Evolutionary conservation across 2,113 vertebrate species (phyloP), one percentile per base, ranked within the genome.

Genomic region (Limnothrissa miodon): DNA sequence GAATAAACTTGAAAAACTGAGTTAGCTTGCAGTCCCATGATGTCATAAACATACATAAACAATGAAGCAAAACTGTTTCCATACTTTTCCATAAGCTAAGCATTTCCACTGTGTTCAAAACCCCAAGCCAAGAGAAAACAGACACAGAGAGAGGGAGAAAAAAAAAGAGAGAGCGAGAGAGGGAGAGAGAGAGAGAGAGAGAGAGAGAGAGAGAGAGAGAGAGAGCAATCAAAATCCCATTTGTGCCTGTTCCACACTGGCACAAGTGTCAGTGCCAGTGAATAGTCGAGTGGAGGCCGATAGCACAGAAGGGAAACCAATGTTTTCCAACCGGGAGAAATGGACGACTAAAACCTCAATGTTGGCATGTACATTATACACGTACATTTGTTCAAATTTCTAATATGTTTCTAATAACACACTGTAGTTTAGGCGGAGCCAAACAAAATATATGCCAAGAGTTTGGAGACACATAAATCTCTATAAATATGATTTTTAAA

Each of bases 11-110:
- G 45, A 33, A 74, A 56, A 74, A 29, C 53, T 29, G 59, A 74
- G 66, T 15, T 17, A 74, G 33, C 13, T 74, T 74, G 29, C 11
- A 33, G 29, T 33, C 29, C 15, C 11, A 74, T 74, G 66, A 74
- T 33, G 66, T 74, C 66, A 74, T 74, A 74, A 36, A 36, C 66
- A 74, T 74, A 29, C n/a, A 10, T 66, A 74, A 74, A 74, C 66
- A 74, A 74, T 74, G 66, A 74, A 2, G 66, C 66, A 36, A 74
- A 70, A 74, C 1, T 11, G 5, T 74, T 66, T 66, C 59, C 59
- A 66, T 66, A 66, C 59, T 66, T 66, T 36, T 33, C 66, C 66
- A 74, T 33, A 74, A 1, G 36, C 66, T 74, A 74, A 33, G 25
- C 66, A 36, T 74, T 74, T 74, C 29, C 66, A 74, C 25, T 74